Percentiles rank a stretch among this genome's conserved stretches.
phyloP scores from a whole-genome alignment of 2,888 invertebrate species.

The Spicauda simplicius region DNA sequence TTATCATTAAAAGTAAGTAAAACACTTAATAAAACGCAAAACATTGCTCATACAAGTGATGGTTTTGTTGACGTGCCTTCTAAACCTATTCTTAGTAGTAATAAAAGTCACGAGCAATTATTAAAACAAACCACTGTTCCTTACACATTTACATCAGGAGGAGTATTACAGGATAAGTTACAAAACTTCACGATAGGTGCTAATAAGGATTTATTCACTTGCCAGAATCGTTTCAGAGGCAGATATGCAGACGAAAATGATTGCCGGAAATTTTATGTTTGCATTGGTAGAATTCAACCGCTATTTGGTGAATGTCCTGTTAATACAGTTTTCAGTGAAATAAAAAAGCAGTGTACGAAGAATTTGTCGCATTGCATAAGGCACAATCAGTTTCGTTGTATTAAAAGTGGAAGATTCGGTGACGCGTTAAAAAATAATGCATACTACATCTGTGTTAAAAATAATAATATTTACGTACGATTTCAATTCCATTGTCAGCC shows the following conservation, averaged over 20 bases:
- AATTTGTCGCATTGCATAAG: constrained; percentile 76
- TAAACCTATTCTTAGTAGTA: neutral
- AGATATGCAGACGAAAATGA: constrained; percentile 74
- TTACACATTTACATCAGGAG: neutral
- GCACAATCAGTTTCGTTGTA: constrained; percentile 78
- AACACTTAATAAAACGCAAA: neutral
- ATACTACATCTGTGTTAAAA: constrained; percentile 74
- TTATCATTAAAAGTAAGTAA: neutral
- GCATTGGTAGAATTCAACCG: constrained; percentile 62
- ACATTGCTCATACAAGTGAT: neutral
- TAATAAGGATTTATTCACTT: constrained; percentile 8
- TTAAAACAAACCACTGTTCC: neutral
- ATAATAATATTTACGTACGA: constrained; percentile 55
- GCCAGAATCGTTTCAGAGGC: constrained; percentile 54
- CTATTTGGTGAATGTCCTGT: constrained; percentile 65
- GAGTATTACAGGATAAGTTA: neutral
- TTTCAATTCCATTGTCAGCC: constrained; percentile 70
- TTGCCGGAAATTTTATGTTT: constrained; percentile 82
- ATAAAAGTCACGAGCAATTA: neutral
- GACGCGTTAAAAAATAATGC: constrained; percentile 64
- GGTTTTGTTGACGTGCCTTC: neutral
- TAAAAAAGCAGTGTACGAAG: constrained; percentile 74
- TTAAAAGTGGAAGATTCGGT: constrained; percentile 67
- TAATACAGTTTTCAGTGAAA: constrained; percentile 74
- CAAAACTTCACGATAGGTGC: neutral